Percentiles rank a stretch among this genome's conserved stretches.
Conservation (phyloP, 2,888 invertebrate genomes). For the Troides oblongomaculatus region DNA sequence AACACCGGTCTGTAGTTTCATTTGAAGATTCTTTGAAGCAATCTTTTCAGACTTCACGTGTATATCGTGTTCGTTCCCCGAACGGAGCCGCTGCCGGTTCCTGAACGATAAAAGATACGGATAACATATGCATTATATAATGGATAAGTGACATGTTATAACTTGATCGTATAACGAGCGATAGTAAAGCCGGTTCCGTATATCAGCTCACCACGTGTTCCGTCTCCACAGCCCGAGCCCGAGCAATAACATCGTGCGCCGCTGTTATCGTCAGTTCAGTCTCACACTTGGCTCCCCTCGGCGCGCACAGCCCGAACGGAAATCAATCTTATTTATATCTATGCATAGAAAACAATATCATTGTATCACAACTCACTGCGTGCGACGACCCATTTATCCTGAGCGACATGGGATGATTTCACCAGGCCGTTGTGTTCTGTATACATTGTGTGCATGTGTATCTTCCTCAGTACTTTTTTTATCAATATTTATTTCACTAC, state of each 20-base stretch:
- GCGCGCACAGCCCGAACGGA: not conserved
- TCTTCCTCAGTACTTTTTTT: too few species aligned
- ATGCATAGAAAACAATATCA: not conserved
- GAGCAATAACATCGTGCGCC: conserved; percentile 19
- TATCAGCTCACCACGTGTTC: conserved; percentile 18
- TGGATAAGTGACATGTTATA: not conserved
- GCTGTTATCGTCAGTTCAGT: conserved; percentile 22
- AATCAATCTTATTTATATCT: conserved; percentile 6
- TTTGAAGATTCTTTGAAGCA: not conserved
- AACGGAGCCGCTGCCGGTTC: not conserved
- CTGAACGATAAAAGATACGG: too few species aligned
- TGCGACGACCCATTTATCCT: conserved; percentile 22
- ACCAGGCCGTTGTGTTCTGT: not conserved
- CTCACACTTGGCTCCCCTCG: conserved; percentile 10
- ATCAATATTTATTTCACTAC: too few species aligned
- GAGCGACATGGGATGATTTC: conserved; percentile 14
- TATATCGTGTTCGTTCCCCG: conserved; percentile 1
- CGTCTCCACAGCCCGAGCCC: conserved; percentile 21
- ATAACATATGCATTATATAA: too few species aligned
- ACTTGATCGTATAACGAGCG: not conserved
- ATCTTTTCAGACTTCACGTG: not conserved
- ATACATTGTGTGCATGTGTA: not conserved
- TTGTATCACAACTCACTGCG: not conserved
- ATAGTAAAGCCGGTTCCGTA: not conserved
- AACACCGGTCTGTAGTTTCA: not conserved